Percentiles rank a stretch among this genome's conserved stretches.
phyloP scores from a whole-genome alignment of 2,888 invertebrate species.

The Eupelmus urozonus region DNA sequence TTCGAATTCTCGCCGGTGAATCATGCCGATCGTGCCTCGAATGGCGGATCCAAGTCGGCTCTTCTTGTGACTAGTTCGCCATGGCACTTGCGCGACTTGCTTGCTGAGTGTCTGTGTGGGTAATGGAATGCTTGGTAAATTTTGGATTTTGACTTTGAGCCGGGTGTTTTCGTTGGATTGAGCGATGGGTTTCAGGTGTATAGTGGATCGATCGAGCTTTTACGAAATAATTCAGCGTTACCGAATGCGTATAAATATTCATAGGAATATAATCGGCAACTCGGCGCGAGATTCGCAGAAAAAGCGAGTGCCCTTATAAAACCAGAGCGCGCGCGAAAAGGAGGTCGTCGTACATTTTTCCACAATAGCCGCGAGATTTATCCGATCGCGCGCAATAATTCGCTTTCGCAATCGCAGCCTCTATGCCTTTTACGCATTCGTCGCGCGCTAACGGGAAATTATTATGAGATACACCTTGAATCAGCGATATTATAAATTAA shows the following conservation, averaged over 20 bases:
- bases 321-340: no score
- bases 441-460: not conserved
- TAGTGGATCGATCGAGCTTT: no score
- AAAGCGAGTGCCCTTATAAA: no score
- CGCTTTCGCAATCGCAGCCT: not conserved
- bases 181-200: no score
- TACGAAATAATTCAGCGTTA: no score
- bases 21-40: constrained; percentile 51
- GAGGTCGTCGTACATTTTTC: no score
- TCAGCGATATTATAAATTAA: constrained; percentile 22
- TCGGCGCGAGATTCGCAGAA: no score
- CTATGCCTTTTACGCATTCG: constrained; percentile 12
- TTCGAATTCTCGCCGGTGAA: constrained; percentile 50
- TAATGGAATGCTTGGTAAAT: no score
- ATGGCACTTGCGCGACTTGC: not conserved
- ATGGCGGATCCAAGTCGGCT: constrained; percentile 29
- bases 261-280: no score
- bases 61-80: not conserved
- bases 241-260: no score
- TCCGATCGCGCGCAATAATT: not conserved
- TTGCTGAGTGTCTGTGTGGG: not conserved
- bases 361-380: not conserved
- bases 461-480: constrained; percentile 34
- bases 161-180: no score
- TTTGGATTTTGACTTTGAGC: no score